These are phyloP conservation scores for Andrena bucephala DNA, from an alignment of 2,888 invertebrate genomes.

Conservation along the genomic window DNA sequence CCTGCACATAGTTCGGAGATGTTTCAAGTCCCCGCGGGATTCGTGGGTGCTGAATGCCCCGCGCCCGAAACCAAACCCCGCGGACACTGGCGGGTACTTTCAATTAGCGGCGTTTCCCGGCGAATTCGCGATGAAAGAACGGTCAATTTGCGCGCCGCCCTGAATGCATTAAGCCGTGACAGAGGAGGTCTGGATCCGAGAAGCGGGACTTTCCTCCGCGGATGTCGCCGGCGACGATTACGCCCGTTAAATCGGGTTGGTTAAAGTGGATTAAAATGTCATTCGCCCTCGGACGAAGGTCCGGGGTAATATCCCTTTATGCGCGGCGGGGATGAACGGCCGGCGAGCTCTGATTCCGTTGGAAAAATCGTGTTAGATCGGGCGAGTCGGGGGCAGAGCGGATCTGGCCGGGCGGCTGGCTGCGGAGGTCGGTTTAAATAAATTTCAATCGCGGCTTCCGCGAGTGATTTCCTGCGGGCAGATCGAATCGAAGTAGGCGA, in stretches of 20 bases:
- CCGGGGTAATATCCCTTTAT: conserved; percentile 14
- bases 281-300: background rate
- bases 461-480: conserved; percentile 36
- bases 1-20: no score
- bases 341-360: background rate
- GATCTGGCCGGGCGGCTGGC: background rate
- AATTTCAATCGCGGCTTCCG: conserved; percentile 60
- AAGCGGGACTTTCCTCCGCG: conserved; percentile 5
- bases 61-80: no score
- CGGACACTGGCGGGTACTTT: background rate
- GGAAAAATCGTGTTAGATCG: background rate
- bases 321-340: background rate
- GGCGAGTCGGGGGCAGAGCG: background rate
- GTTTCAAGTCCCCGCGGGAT: no score
- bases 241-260: conserved; percentile 24
- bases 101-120: background rate
- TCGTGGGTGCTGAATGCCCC: no score
- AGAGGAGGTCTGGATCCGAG: background rate
- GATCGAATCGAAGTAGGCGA: conserved; percentile 24
- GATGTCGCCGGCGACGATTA: conserved; percentile 25
- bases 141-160: conserved; percentile 35
- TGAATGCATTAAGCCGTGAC: conserved; percentile 14
- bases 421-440: conserved; percentile 64
- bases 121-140: conserved; percentile 19
- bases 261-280: conserved; percentile 25